Evolutionary conservation across 2,797 vertebrate species (phyloP), one percentile per base, ranked within the genome.

Genomic region (Benthosema pterotum): DNA sequence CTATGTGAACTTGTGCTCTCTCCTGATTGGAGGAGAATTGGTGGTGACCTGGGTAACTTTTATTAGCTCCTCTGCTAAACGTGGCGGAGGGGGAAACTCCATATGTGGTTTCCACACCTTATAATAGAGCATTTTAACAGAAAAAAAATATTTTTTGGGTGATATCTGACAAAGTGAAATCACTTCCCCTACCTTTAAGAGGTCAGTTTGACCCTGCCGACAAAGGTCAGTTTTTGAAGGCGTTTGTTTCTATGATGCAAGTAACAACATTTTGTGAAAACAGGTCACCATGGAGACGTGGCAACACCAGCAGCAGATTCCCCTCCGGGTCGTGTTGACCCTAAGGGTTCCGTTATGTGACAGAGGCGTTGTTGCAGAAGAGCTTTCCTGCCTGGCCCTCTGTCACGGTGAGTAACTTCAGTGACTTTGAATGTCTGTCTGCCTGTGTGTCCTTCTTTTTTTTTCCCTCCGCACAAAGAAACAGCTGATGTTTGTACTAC

Each of bases 241-340:
- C n/a, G n/a, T n/a, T 11, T 0, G 22, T 51, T 51, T 51, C 19
- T 19, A 18, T 51, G 50, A 13, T 51, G 18, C 2, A 38, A 38
- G 32, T 38, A 38, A 38, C 15, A 28, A 32, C 52, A 22, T 53
- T 61, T 54, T 47, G 52, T 16, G 15, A 25, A 13, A n/a, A n/a
- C n/a, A n/a, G 17, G 43, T 63, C 45, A 42, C 15, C 38, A 25
- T 63, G 51, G 49, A n/a, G 47, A 63, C 51, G 55, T 42, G 48
- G n/a, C n/a, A n/a, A 46, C 18, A 3, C 42, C 5, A 4, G 5
- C 38, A 1, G 49, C n/a, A n/a, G n/a, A 8, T 13, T 49, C 4
- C 17, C 5, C 13, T n/a, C 42, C 2, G 42, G 3, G 25, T 52
- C 42, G 14, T 28, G 47, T 22, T 5, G 13, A 19, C 43, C 42